Evolutionary conservation across 2,797 vertebrate species (phyloP), one percentile per base, ranked within the genome.

Genomic region (Microhierax caerulescens): DNA sequence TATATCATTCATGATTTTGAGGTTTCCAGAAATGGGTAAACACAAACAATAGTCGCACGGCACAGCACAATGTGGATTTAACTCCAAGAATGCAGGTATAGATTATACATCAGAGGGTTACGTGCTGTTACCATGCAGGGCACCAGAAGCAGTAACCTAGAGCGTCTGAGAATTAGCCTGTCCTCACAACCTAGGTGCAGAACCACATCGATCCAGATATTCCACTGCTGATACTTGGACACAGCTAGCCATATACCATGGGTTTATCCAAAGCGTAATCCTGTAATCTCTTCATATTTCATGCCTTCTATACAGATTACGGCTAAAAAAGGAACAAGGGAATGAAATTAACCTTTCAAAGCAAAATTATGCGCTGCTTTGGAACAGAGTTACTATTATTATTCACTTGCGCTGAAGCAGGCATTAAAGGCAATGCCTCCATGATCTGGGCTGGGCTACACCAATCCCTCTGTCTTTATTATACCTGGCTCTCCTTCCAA

Each of bases 41-140:
- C 4, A 11, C 25, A 45, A 4, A 19, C 0, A 22, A 25, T 4
- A 47, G 16, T 12, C 51, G 45, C 25, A 15, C 2, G 12, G 59
- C 84, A 86, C 16, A 27, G 36, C 6, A 37, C 27, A 68, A 27
- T 0, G 3, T 17, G 36, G 24, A 60, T 43, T 79, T 34, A 79
- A n/a, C 10, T 45, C 72, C 72, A 64, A 47, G n/a, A 82, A 82
- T 8, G 25, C 32, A 67, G 25, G 19, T 23, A 43, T 1, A 61
- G 48, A n/a, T 37, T 37, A 11, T 3, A 48, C 11, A 24, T 27
- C 34, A 47, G 22, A 67, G 56, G 15, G 47, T 32, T n/a, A 69
- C 3, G 3, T 0, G 2, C 20, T 36, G 7, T 32, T 37, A 59
- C 10, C 0, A 1, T 2, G 9, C 13, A 17, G 9, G 25, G 25